A percentile compares a stretch with the other conserved stretches of the same genome.
These are phyloP conservation scores for Pollachius pollachius DNA, from an alignment of 2,113 vertebrate genomes.

Conservation along the genomic window DNA sequence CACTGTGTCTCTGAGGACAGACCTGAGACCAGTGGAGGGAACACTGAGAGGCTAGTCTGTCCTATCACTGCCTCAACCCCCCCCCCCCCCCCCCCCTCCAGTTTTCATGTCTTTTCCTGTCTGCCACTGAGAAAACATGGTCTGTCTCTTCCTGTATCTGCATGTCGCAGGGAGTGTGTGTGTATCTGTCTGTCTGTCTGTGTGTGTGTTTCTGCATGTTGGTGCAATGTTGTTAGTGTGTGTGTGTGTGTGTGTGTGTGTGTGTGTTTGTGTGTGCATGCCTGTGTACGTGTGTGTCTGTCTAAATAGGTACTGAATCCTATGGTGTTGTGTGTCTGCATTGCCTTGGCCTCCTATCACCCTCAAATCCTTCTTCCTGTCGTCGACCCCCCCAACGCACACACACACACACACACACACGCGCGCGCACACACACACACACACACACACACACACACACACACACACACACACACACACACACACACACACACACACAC, in stretches of 20 bases:
- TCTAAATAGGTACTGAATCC: not conserved
- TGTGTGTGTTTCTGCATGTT: no score
- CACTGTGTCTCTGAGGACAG: not conserved
- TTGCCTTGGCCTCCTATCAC: conserved; percentile 34
- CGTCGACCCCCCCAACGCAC: not conserved
- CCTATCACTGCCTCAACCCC: not conserved
- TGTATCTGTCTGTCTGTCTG: no score
- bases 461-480: no score
- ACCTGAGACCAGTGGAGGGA: conserved; percentile 7
- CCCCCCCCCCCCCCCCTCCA: conserved; percentile 13
- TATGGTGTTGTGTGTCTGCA: conserved; percentile 16
- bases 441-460: not conserved
- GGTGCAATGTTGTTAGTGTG: no score
- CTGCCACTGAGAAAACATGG: conserved; percentile 62
- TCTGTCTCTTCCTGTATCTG: conserved; percentile 68
- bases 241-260: conserved; percentile 3
- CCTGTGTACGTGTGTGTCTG: not conserved
- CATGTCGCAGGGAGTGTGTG: not conserved
- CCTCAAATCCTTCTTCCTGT: not conserved
- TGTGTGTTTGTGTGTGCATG: conserved; percentile 3
- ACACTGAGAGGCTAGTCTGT: conserved; percentile 19
- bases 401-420: not conserved
- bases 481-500: no score
- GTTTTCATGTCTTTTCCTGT: conserved; percentile 69
- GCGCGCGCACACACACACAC: no score